phyloP scores from a whole-genome alignment of 2,888 invertebrate species.

The Chaitophorus viminalis region DNA sequence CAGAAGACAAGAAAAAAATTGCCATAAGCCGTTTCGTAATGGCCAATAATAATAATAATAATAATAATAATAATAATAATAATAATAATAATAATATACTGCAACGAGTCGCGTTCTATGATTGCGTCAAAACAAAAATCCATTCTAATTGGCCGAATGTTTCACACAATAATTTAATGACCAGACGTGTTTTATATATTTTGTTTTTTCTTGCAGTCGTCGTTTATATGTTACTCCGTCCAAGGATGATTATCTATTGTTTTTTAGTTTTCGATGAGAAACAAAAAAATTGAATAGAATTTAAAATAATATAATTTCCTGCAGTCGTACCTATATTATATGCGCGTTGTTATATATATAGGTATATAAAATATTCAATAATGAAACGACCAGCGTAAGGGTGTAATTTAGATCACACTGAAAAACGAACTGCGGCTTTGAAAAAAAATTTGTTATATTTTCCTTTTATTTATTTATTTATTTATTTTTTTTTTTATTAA shows the following conservation, averaged over 20 bases:
- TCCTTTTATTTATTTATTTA: neutral
- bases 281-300: constrained; percentile 5
- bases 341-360: no score
- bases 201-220: constrained; percentile 26
- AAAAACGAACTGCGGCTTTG: constrained; percentile 5
- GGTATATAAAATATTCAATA: neutral
- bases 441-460: constrained; percentile 13
- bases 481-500: neutral
- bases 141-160: constrained; percentile 46
- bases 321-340: no score
- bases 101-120: neutral
- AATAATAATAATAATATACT: neutral
- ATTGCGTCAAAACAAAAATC: constrained; percentile 30
- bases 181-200: constrained; percentile 36
- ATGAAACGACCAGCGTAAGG: neutral
- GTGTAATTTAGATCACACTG: constrained; percentile 24
- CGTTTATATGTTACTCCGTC: neutral
- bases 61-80: constrained; percentile 14
- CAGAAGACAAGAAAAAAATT: constrained; percentile 33
- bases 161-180: constrained; percentile 55
- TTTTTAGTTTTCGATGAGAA: neutral
- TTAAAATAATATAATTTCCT: neutral
- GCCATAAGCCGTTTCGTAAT: neutral
- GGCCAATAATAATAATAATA: neutral
- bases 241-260: constrained; percentile 56